A percentile compares a stretch with the other conserved stretches of the same genome.
phyloP scores from a whole-genome alignment of 2,888 invertebrate genomes.

The Lottia scabra region DNA sequence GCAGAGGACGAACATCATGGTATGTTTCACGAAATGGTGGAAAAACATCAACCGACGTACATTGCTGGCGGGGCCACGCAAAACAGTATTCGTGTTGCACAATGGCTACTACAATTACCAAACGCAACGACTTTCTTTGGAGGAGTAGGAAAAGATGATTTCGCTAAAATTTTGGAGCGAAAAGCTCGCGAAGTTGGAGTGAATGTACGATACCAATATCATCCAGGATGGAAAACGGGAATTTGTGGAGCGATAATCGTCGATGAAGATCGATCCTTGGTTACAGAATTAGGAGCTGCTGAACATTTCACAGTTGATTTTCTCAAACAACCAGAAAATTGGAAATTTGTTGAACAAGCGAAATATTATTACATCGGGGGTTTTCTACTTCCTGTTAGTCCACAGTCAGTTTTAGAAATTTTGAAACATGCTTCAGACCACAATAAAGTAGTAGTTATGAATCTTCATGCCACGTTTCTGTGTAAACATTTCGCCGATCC shows the following conservation, averaged over 20 bases:
- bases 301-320: slow-evolving; percentile 85
- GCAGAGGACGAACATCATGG: slow-evolving; percentile 89
- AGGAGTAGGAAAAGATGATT: slow-evolving; percentile 91
- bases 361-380: slow-evolving; percentile 91
- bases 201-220: slow-evolving; percentile 86
- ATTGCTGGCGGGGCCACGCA: slow-evolving; percentile 97
- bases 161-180: slow-evolving; percentile 83
- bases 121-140: slow-evolving; percentile 90
- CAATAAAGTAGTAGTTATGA: slow-evolving; percentile 87
- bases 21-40: slow-evolving; percentile 75
- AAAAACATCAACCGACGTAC: slow-evolving; percentile 74
- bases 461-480: slow-evolving; percentile 95
- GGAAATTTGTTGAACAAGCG: slow-evolving; percentile 80
- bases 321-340: slow-evolving; percentile 80
- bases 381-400: slow-evolving; percentile 96
- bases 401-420: slow-evolving; percentile 84
- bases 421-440: slow-evolving; percentile 81
- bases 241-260: slow-evolving; percentile 96
- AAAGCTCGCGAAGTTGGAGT: slow-evolving; percentile 86
- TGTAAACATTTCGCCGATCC: slow-evolving; percentile 86
- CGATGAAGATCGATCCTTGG: slow-evolving; percentile 84
- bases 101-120: slow-evolving; percentile 90
- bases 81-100: slow-evolving; percentile 89
- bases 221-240: slow-evolving; percentile 78
- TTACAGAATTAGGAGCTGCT: slow-evolving; percentile 95